Percentiles rank a stretch among this genome's conserved stretches.
Conservation (phyloP, 2,888 invertebrate species). For the Cheilosia grossa region DNA sequence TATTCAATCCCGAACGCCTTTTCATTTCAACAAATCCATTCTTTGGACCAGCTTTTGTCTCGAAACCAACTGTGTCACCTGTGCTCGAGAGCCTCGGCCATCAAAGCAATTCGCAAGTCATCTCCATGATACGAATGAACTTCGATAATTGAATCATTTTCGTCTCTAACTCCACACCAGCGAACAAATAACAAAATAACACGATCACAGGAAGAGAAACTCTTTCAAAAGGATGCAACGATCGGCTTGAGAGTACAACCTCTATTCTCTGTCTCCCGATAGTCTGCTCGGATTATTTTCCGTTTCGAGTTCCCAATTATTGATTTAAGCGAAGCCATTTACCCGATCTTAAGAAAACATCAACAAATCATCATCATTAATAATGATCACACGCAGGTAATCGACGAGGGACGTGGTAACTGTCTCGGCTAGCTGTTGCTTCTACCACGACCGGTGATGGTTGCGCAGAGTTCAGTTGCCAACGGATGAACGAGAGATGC, state of each 20-base stretch:
- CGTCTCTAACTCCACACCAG: conserved; percentile 14
- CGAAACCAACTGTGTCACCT: conserved; percentile 58
- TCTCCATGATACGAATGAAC: conserved; percentile 37
- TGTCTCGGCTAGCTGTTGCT: conserved; percentile 57
- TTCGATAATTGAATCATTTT: conserved; percentile 65
- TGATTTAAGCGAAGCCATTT: conserved; percentile 77
- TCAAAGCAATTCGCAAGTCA: conserved; percentile 70
- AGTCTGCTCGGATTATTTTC: conserved; percentile 64
- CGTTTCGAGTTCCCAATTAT: conserved; percentile 68
- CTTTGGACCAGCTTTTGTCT: conserved; percentile 34
- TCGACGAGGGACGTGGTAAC: conserved; percentile 63
- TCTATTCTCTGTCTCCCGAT: conserved; percentile 45
- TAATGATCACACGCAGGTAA: conserved; percentile 80
- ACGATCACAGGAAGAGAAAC: conserved; percentile 67
- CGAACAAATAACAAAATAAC: conserved; percentile 55
- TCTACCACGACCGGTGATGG: conserved; percentile 8
- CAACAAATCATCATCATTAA: conserved; percentile 83
- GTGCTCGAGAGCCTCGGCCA: conserved; percentile 52
- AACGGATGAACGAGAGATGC: conserved; percentile 38
- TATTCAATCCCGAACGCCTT: conserved; percentile 49
- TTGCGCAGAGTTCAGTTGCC: not conserved
- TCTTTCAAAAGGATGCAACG: conserved; percentile 52
- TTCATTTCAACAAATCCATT: conserved; percentile 59
- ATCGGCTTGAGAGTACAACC: conserved; percentile 23
- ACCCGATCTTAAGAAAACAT: conserved; percentile 82